These are phyloP conservation scores for Cyphomyrmex costatus DNA, from an alignment of 1,140 invertebrate species.

Conservation along the genomic window DNA sequence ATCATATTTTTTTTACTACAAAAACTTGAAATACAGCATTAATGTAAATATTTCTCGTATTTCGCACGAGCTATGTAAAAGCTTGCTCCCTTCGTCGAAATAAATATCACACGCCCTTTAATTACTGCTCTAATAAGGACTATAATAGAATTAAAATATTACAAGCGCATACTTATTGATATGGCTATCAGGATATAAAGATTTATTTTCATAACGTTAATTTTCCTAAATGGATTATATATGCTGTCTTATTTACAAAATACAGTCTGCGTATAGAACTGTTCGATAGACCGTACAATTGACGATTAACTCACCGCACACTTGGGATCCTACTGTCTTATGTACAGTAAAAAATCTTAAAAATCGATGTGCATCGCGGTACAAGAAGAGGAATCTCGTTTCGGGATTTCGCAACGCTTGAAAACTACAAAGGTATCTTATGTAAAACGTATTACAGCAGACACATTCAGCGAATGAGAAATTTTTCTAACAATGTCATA, in stretches of 20 bases:
- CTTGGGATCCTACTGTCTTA: constrained; percentile 21
- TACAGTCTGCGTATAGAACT: constrained; percentile 50
- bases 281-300: constrained; percentile 51
- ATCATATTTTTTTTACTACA: constrained; percentile 57
- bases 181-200: constrained; percentile 65
- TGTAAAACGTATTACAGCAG: constrained; percentile 2
- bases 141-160: constrained; percentile 57
- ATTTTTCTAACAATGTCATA: constrained; percentile 1
- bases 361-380: constrained; percentile 65
- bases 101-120: constrained; percentile 61
- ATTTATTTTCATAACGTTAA: constrained; percentile 53
- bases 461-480: neutral
- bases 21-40: constrained; percentile 52
- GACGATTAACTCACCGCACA: constrained; percentile 48
- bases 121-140: constrained; percentile 60
- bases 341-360: constrained; percentile 32
- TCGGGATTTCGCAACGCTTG: constrained; percentile 40
- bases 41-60: constrained; percentile 56
- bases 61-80: constrained; percentile 53
- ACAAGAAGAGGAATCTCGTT: constrained; percentile 48
- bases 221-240: constrained; percentile 53
- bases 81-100: constrained; percentile 28
- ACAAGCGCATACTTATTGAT: constrained; percentile 58
- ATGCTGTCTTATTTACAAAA: constrained; percentile 59
- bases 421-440: constrained; percentile 24